Conservation (phyloP, 2,888 invertebrate species). For the Muschampia plurimacula region DNA sequence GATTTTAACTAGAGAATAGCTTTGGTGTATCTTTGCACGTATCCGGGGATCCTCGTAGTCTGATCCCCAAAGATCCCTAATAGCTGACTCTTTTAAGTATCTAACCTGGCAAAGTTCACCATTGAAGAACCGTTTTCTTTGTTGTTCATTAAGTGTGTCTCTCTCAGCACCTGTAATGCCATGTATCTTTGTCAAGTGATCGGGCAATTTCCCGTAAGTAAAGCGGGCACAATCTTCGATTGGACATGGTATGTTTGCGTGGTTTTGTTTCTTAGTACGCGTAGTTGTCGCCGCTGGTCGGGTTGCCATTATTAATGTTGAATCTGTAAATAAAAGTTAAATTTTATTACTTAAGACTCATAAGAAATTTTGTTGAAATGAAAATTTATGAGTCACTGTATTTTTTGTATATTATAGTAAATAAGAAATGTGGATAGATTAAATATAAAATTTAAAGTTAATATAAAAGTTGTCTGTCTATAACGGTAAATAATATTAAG, state of each 20-base stretch:
- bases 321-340: conserved; percentile 27
- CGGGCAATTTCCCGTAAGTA: conserved; percentile 82
- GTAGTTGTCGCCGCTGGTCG: conserved; percentile 62
- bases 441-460: too few species aligned
- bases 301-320: conserved; percentile 57
- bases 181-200: conserved; percentile 82
- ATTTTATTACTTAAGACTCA: background rate
- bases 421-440: too few species aligned
- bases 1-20: conserved; percentile 80
- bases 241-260: conserved; percentile 83
- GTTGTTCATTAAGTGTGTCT: conserved; percentile 80
- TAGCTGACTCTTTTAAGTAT: conserved; percentile 81
- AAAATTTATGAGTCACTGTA: too few species aligned
- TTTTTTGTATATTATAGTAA: too few species aligned
- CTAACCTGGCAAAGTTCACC: conserved; percentile 84
- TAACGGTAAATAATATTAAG: too few species aligned
- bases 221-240: conserved; percentile 83
- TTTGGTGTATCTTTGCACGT: conserved; percentile 80
- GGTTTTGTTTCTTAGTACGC: conserved; percentile 83
- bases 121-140: conserved; percentile 81
- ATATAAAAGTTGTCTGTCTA: too few species aligned
- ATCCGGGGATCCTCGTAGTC: conserved; percentile 82
- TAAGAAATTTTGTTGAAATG: too few species aligned
- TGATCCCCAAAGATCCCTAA: conserved; percentile 81
- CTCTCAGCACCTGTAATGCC: conserved; percentile 80